Evolutionary conservation across 1,140 invertebrate genomes (phyloP), one percentile per base, ranked within the genome.

Genomic region (Procambarus virginalis): DNA sequence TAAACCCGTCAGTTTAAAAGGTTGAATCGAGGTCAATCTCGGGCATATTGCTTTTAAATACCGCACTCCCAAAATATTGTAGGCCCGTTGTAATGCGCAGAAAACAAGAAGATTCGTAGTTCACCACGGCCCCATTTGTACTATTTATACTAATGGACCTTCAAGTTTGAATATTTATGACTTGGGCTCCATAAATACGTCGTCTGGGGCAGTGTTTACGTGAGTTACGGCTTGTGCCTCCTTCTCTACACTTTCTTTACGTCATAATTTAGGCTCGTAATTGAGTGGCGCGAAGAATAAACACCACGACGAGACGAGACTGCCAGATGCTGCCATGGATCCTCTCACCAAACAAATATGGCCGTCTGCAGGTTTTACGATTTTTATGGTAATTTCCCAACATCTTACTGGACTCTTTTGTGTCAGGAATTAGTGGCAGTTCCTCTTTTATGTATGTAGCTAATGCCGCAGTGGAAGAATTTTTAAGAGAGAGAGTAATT

Each of bases 81-180:
- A 64, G 60, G 60, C 60, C 4, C 17, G 6, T 58, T 12, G 55
- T 17, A 17, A 17, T 4, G 60, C 12, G 60, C 0, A 64, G 17
- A 17, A 17, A 17, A 34, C 34, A 34, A 55, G 68, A 60, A 75
- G 58, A 45, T 12, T 46, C 82, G 10, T 34, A 60, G 22, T 3
- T 48, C 17, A 51, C 82, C 64, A 84, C 82, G 20, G 10, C 17
- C 82, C 82, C 82, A 84, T 84, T 84, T 84, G 82, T 84, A 84
- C 82, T 84, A 64, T 70, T 84, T 84, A 84, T 84, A 84, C 82
- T 84, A 84, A 84, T 84, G 82, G 82, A 84, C 48, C 70, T 55
- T 84, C 82, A 34, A 34, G 46, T 84, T 48, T 84, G 68, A 84
- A 84, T 84, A 84, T 84, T 84, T 84, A 84, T 84, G 82, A 68